phyloP scores from a whole-genome alignment of 1,140 invertebrate genomes.

The Heliconius congener region DNA sequence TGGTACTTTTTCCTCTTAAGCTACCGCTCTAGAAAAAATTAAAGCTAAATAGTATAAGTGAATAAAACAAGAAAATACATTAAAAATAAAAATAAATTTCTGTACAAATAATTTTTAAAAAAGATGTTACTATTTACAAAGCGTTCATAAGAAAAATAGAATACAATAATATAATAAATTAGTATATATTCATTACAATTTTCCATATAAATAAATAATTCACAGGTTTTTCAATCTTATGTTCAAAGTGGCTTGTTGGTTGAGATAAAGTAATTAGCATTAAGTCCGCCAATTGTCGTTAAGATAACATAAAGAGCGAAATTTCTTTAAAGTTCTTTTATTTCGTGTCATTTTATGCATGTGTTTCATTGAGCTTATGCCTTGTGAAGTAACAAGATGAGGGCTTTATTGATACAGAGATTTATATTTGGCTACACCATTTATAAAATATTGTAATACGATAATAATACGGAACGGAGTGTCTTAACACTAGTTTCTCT shows the following conservation, averaged over 20 bases:
- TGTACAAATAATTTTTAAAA: no score
- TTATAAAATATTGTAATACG: no score
- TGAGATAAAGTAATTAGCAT: not conserved
- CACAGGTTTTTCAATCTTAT: not conserved
- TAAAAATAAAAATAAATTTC: no score
- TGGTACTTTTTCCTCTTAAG: no score
- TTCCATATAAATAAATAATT: not conserved
- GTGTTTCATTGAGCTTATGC: not conserved
- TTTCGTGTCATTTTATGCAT: conserved; percentile 6
- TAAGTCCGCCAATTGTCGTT: not conserved
- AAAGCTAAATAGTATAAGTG: no score
- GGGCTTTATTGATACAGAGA: not conserved
- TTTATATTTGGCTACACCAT: not conserved
- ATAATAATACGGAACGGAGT: no score
- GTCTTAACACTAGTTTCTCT: no score
- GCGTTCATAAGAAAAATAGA: no score
- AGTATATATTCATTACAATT: not conserved
- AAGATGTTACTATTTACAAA: no score
- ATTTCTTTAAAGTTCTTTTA: not conserved
- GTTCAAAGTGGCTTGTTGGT: not conserved
- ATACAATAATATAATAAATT: not conserved
- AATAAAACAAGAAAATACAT: no score
- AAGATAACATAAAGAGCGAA: conserved; percentile 8
- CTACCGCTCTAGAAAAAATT: no score
- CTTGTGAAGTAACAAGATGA: not conserved